Evolutionary conservation across 2,113 vertebrate species (phyloP).

Genomic region (Scartelaos histophorus): DNA sequence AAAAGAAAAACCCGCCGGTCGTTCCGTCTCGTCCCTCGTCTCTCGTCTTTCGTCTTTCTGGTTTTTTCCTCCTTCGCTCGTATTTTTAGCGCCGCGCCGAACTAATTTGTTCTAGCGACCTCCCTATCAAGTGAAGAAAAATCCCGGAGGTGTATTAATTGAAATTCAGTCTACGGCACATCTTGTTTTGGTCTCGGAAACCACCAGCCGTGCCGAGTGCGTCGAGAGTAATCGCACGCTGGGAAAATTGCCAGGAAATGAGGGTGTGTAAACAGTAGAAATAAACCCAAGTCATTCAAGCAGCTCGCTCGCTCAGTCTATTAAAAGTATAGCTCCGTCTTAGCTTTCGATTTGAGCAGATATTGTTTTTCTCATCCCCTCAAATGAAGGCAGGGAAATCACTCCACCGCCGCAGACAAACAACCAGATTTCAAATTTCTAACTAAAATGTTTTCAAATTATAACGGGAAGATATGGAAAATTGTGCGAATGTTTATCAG

Average conservation of each 20-base stretch:
- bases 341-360: constrained; percentile 27
- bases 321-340: constrained; percentile 52
- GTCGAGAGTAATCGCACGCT: constrained; percentile 63
- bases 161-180: constrained; percentile 64
- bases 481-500: background rate
- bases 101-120: constrained; percentile 73
- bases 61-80: constrained; percentile 43
- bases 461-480: constrained; percentile 5
- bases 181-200: constrained; percentile 73
- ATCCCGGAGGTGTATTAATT: constrained; percentile 73
- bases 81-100: constrained; percentile 65
- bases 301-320: constrained; percentile 58
- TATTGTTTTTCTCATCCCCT: constrained; percentile 9
- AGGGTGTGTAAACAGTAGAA: constrained; percentile 71
- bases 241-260: constrained; percentile 73
- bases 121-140: constrained; percentile 70
- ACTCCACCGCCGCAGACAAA: background rate
- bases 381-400: background rate
- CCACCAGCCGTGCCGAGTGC: constrained; percentile 63
- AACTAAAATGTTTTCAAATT: background rate
- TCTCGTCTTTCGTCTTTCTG: constrained; percentile 14
- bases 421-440: constrained; percentile 1
- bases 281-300: constrained; percentile 71
- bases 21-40: constrained; percentile 9
- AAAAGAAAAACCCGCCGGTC: too few relatives aligned